Conservation (phyloP, 2,113 vertebrate species). For the Spizaetus ornatus region DNA sequence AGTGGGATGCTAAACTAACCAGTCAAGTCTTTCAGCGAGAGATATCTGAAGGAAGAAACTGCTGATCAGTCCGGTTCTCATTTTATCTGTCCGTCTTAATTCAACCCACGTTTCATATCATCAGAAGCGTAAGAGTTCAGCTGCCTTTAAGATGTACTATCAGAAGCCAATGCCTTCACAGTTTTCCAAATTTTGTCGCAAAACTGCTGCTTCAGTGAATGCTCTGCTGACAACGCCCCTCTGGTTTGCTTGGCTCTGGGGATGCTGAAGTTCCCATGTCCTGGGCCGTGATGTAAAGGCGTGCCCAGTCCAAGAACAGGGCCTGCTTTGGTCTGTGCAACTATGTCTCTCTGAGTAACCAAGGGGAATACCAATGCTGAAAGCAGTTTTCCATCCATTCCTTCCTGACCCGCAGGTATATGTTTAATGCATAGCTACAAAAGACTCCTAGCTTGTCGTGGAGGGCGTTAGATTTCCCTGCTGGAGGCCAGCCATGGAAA, state of each 20-base stretch:
- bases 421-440: slow-evolving; percentile 63
- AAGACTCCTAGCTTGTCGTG: not conserved
- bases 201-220: not conserved
- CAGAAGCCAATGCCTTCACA: not conserved
- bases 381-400: not conserved
- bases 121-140: not conserved
- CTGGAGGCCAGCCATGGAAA: slow-evolving; percentile 21
- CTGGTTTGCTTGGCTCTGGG: not conserved
- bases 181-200: not conserved
- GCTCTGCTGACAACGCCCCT: not conserved
- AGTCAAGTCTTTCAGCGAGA: not conserved
- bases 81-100: not conserved
- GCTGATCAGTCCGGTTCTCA: not conserved
- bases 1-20: not conserved
- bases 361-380: not conserved
- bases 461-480: slow-evolving; percentile 34
- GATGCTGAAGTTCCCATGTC: not conserved
- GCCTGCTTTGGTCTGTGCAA: not conserved
- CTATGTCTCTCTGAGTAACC: not conserved
- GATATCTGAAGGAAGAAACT: not conserved
- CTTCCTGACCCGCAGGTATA: not conserved
- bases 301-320: not conserved
- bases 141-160: not conserved
- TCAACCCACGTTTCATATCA: not conserved
- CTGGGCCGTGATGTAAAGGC: fast-evolving